Evolutionary conservation across 2,888 invertebrate species (phyloP).

Genomic region (Drosophila recens): DNA sequence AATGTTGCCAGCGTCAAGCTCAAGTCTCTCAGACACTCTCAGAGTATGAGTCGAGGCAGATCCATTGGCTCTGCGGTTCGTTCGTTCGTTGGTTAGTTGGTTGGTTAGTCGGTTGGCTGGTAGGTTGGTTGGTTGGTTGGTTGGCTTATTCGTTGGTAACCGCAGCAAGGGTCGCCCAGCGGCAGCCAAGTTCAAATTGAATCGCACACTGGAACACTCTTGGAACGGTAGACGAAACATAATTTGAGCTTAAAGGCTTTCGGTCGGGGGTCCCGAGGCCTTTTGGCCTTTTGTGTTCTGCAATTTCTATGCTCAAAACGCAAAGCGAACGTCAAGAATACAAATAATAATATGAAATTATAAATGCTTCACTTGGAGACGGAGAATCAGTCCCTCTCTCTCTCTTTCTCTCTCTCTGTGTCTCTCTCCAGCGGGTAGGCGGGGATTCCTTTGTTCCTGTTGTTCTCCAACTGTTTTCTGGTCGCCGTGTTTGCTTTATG

Average conservation of each 20-base stretch:
- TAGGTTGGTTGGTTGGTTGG: constrained; percentile 16
- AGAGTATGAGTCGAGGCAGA: constrained; percentile 50
- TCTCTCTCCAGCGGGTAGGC: constrained; percentile 11
- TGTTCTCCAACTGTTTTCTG: constrained; percentile 45
- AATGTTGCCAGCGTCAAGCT: constrained; percentile 63
- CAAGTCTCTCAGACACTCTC: constrained; percentile 61
- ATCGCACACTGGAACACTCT: constrained; percentile 57
- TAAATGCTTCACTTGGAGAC: constrained; percentile 43
- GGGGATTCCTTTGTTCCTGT: constrained; percentile 45
- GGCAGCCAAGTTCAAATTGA: constrained; percentile 77
- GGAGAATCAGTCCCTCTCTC: neutral
- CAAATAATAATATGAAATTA: constrained; percentile 76
- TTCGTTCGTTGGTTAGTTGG: constrained; percentile 20
- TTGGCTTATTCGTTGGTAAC: constrained; percentile 50
- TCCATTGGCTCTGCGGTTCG: constrained; percentile 66
- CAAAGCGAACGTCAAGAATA: constrained; percentile 54
- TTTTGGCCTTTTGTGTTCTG: constrained; percentile 58
- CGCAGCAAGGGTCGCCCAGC: constrained; percentile 72
- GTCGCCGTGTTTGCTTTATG: constrained; percentile 69
- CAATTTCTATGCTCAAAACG: constrained; percentile 56
- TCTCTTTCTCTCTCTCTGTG: neutral
- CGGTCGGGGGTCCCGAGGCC: constrained; percentile 21
- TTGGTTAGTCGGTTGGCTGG: constrained; percentile 30
- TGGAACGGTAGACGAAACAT: constrained; percentile 67
- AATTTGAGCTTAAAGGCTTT: constrained; percentile 66